Evolutionary conservation across 2,888 invertebrate species (phyloP), one percentile per base, ranked within the genome.

Genomic region (Tipula helvola): DNA sequence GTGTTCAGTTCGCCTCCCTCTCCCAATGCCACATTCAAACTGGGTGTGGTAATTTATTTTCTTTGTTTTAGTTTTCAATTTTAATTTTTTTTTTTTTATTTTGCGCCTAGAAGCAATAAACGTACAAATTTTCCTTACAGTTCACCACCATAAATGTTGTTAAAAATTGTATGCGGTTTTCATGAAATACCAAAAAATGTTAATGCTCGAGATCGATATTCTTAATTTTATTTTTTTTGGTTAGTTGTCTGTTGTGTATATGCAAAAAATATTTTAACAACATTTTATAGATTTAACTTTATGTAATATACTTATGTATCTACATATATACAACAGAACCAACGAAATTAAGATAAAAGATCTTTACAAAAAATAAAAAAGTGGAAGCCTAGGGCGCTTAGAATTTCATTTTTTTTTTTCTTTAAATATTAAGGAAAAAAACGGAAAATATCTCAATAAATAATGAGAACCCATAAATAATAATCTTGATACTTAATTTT

Each of bases 381-480:
- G 86, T 86, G 84, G 87, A 84, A 85, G 87, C 87, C 87, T 84
- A 39, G 84, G 87, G 87, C 87, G 87, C 87, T 86, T 87, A 87
- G 86, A 87, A 87, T 87, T 87, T 84, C 39, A n/a, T 16, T 39
- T 41, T 36, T 84, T 84, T 41, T n/a, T 39, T 84, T 16, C 8
- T 5, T n/a, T 83, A n/a, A 39, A n/a, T 36, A 12, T 36, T 39
- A n/a, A n/a, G n/a, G n/a, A n/a, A n/a, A n/a, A n/a, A n/a, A n/a
- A n/a, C n/a, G n/a, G n/a, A n/a, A n/a, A n/a, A 87, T 87, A 87
- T 87, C 87, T 87, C 86, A 87, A 87, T 87, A 87, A 87, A 87
- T 87, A 87, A 87, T 87, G 87, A 84, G 83, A 57, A 39, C 47
- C 86, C 87, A 87, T 87, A 87, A 87, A 87, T 87, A 87, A 87